phyloP scores from a whole-genome alignment of 2,888 invertebrate genomes.

The Caenorhabditis sinica region DNA sequence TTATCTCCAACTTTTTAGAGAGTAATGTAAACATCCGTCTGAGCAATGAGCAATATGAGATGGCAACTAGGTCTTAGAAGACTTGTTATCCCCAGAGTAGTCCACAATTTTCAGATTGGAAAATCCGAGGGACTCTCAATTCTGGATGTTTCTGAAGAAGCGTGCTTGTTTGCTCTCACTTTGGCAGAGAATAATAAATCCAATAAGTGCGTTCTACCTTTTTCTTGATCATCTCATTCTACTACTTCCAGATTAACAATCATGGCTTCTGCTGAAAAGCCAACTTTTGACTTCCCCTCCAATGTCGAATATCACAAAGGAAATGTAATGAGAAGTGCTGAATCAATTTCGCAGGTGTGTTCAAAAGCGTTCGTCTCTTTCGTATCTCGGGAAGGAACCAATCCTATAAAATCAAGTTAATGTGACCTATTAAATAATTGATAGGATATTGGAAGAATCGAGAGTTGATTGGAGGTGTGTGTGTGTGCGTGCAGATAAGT shows the following conservation, averaged over 20 bases:
- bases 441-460: constrained; percentile 4
- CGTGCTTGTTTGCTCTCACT: constrained; percentile 73
- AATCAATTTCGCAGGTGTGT: constrained; percentile 59
- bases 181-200: constrained; percentile 74
- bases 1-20: too few species aligned
- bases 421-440: constrained; percentile 57
- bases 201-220: constrained; percentile 65
- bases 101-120: constrained; percentile 73
- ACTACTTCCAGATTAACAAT: constrained; percentile 66
- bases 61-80: too few species aligned
- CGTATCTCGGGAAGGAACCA: neutral
- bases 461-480: constrained; percentile 1
- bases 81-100: too few species aligned
- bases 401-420: constrained; percentile 54
- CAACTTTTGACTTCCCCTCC: constrained; percentile 69
- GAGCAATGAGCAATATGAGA: too few species aligned
- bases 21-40: too few species aligned
- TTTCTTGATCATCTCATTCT: neutral
- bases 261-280: constrained; percentile 66
- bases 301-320: constrained; percentile 72
- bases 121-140: constrained; percentile 70
- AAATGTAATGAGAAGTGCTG: constrained; percentile 45
- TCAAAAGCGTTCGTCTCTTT: neutral
- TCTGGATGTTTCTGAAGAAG: constrained; percentile 77
- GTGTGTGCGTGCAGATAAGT: constrained; percentile 47